A percentile compares a stretch with the other conserved stretches of the same genome.
These are phyloP conservation scores for Drosophila busckii DNA, from an alignment of 1,140 invertebrate species.

Conservation along the genomic window DNA sequence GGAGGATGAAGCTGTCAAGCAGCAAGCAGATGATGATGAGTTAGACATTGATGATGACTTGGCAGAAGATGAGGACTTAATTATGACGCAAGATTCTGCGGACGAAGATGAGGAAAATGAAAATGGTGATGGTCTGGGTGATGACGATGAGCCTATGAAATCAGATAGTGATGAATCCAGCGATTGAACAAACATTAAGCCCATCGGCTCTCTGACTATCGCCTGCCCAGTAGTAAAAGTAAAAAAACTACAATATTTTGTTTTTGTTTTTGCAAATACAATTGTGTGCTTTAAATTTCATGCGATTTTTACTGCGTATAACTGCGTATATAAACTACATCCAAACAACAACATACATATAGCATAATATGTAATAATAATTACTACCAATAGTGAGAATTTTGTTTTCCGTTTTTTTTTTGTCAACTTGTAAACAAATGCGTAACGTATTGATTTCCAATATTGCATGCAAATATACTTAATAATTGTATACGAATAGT, in stretches of 20 bases:
- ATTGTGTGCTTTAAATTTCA: slow-evolving; percentile 50
- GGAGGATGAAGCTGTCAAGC: slow-evolving; percentile 33
- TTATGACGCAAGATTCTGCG: slow-evolving; percentile 31
- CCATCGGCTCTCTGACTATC: neutral
- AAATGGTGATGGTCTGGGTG: slow-evolving; percentile 23
- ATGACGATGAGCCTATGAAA: slow-evolving; percentile 22
- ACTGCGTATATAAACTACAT: slow-evolving; percentile 55
- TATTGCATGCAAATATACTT: slow-evolving; percentile 40
- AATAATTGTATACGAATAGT: slow-evolving; percentile 22
- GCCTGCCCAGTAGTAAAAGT: neutral
- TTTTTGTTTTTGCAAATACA: slow-evolving; percentile 46
- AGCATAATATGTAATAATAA: slow-evolving; percentile 48
- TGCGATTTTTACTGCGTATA: slow-evolving; percentile 18
- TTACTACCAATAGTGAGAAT: slow-evolving; percentile 40
- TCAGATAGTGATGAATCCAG: slow-evolving; percentile 41
- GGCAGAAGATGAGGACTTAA: slow-evolving; percentile 34
- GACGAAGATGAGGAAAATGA: slow-evolving; percentile 11
- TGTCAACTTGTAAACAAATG: slow-evolving; percentile 49
- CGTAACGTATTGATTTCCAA: slow-evolving; percentile 34
- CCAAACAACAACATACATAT: slow-evolving; percentile 57
- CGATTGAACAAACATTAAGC: no score
- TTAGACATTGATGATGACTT: slow-evolving; percentile 46
- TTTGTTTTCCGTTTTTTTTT: no score
- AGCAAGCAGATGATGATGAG: slow-evolving; percentile 21
- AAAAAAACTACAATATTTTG: slow-evolving; percentile 14